These are phyloP conservation scores for Felis catus DNA, from an alignment of 2,113 vertebrate genomes.

Conservation along the genomic window F.catus_Fca126_mat1.0 CM031415.1:11614001-11614500, in stretches of 20 bases:
- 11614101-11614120: background rate
- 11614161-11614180: background rate
- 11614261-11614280: background rate
- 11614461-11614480: too few species aligned
- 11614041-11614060: background rate
- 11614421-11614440: background rate
- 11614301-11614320: background rate
- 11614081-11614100: background rate
- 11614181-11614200: background rate
- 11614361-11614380: background rate
- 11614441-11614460: accelerated
- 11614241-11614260: background rate
- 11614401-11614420: background rate
- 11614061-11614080: background rate
- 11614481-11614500: too few species aligned
- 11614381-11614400: background rate
- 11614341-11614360: background rate
- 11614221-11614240: background rate
- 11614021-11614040: too few species aligned
- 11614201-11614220: background rate
- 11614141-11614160: background rate
- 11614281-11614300: background rate
- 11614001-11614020: too few species aligned
- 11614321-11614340: background rate
- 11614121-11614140: background rate